Evolutionary conservation across 2,113 vertebrate species (phyloP), one percentile per base, ranked within the genome.

Genomic region (Plestiodon gilberti): DNA sequence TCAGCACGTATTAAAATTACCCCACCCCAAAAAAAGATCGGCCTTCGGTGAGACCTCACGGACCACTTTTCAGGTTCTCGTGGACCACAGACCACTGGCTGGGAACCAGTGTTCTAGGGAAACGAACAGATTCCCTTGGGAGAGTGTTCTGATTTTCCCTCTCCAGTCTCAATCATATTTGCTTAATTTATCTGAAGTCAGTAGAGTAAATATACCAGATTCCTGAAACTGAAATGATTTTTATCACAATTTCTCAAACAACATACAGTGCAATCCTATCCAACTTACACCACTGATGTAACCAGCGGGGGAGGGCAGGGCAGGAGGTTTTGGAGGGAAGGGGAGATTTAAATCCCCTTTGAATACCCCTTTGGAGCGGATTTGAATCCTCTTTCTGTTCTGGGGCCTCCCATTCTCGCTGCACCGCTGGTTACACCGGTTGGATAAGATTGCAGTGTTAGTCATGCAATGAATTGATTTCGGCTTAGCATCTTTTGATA

Each of bases 401-500:
- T n/a, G n/a, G n/a, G n/a, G n/a, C n/a, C n/a, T n/a, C n/a, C n/a
- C n/a, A n/a, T n/a, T n/a, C n/a, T n/a, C n/a, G n/a, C n/a, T n/a
- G n/a, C n/a, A n/a, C n/a, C n/a, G 43, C 43, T 48, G 43, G 43
- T 48, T 48, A 48, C 43, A 48, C 43, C 43, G 8, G 4, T 8
- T 8, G 4, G 43, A n/a, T n/a, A n/a, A n/a, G n/a, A n/a, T n/a
- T n/a, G 79, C 67, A 48, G n/a, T 78, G 20, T 89, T 81, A 73
- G 48, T 80, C 86, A 86, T 81, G 30, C 0, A 0, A 55, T 86
- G 52, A 81, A 77, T 48, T 55, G 88, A 74, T 88, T 59, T 91
- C 84, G 82, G 48, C 76, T 93, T 43, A 2, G n/a, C 35, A 89
- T 80, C n/a, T 67, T 91, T 81, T 89, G 80, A 28, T 83, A 33